These are phyloP conservation scores for Apaloderma vittatum DNA, from an alignment of 2,113 vertebrate species.

Conservation along the genomic window DNA sequence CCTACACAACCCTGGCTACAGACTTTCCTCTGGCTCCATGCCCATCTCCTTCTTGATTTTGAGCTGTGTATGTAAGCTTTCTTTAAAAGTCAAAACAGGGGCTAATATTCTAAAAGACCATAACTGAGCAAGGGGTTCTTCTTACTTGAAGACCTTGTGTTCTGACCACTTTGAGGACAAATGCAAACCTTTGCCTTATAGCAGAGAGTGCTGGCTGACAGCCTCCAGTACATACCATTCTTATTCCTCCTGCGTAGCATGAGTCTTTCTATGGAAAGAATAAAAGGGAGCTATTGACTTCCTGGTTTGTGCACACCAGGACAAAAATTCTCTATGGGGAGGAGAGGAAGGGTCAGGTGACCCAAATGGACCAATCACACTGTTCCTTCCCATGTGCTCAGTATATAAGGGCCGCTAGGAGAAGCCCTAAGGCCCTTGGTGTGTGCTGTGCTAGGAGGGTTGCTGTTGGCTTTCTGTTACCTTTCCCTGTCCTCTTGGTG, in stretches of 20 bases:
- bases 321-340: no score
- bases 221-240: fast-evolving
- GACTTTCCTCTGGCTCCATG: not conserved
- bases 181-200: not conserved
- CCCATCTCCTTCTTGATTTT: not conserved
- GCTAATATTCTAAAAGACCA: not conserved
- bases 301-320: no score
- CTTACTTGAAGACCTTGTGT: not conserved
- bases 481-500: no score
- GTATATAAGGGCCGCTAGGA: no score
- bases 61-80: not conserved
- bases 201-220: not conserved
- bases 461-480: no score
- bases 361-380: no score
- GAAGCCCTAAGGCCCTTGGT: no score
- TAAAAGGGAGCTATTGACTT: not conserved
- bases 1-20: not conserved
- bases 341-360: no score
- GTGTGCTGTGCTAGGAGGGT: no score
- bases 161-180: not conserved
- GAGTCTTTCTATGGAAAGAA: not conserved
- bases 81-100: not conserved
- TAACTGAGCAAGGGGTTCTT: not conserved
- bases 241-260: not conserved
- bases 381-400: no score